phyloP scores from a whole-genome alignment of 2,113 vertebrate genomes.

The Sitta europaea region DNA sequence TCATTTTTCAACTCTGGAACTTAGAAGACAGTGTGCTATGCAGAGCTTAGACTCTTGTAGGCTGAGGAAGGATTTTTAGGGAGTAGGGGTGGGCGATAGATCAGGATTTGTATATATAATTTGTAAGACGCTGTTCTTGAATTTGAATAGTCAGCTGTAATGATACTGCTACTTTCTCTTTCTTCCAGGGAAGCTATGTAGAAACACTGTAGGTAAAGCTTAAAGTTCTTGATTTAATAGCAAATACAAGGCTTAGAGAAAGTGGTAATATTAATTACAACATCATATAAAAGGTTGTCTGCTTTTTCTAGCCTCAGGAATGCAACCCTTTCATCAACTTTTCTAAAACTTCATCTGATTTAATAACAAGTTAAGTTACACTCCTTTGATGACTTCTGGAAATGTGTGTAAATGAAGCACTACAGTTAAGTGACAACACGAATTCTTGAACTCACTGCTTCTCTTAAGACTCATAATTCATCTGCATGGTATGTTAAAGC shows the following conservation, averaged over 20 bases:
- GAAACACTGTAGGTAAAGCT: conserved; percentile 20
- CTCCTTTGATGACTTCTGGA: background rate
- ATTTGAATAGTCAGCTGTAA: conserved; percentile 47
- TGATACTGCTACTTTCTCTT: conserved; percentile 7
- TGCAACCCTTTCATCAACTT: background rate
- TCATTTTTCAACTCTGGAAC: background rate
- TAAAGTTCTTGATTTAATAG: background rate
- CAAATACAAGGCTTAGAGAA: background rate
- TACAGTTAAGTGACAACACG: background rate
- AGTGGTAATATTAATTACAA: conserved; percentile 8
- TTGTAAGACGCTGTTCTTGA: conserved; percentile 4
- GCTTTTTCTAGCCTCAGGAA: background rate
- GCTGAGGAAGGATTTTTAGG: conserved; percentile 5
- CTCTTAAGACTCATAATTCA: background rate
- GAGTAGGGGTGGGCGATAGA: background rate
- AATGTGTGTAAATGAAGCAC: background rate
- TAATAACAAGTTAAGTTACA: conserved; percentile 3
- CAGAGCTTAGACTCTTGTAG: background rate
- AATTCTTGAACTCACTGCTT: background rate
- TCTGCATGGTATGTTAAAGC: background rate
- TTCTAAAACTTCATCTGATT: background rate
- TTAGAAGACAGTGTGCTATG: background rate
- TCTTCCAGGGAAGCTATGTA: background rate
- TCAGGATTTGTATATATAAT: conserved; percentile 56
- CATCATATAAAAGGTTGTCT: conserved; percentile 11